phyloP scores from a whole-genome alignment of 2,113 vertebrate genomes.

The Coracopsis vasa region DNA sequence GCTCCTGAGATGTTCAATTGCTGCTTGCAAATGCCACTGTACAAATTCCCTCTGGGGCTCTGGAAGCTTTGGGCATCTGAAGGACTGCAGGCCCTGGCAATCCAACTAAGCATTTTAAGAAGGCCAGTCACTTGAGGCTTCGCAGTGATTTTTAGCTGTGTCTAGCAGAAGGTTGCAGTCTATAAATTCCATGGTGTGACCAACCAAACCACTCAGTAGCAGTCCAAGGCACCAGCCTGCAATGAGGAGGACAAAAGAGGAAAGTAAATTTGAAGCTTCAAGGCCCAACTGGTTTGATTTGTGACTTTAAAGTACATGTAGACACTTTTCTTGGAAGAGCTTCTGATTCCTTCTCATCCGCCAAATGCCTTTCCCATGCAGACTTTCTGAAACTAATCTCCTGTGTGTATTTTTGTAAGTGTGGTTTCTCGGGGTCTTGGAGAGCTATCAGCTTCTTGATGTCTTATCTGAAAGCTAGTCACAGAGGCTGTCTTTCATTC shows the following conservation, averaged over 20 bases:
- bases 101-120: background rate
- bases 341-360: constrained; percentile 19
- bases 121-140: background rate
- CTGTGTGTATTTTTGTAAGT: constrained; percentile 55
- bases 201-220: constrained; percentile 17
- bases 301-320: background rate
- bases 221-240: constrained; percentile 17
- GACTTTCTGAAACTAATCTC: background rate
- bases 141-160: background rate
- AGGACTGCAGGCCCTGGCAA: background rate
- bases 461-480: constrained; percentile 47
- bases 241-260: constrained; percentile 37
- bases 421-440: constrained; percentile 56
- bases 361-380: constrained; percentile 35
- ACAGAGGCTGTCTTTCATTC: constrained; percentile 33
- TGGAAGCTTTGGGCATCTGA: background rate
- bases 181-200: background rate
- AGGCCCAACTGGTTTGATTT: constrained; percentile 16
- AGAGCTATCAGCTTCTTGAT: constrained; percentile 54
- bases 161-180: background rate
- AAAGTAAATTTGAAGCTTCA: constrained; percentile 45
- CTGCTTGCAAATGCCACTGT: background rate
- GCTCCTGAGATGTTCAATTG: background rate
- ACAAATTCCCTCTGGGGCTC: background rate
- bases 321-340: constrained; percentile 27